Conservation (phyloP, 2,888 invertebrate species). For the Gandaritis pyraliata region DNA sequence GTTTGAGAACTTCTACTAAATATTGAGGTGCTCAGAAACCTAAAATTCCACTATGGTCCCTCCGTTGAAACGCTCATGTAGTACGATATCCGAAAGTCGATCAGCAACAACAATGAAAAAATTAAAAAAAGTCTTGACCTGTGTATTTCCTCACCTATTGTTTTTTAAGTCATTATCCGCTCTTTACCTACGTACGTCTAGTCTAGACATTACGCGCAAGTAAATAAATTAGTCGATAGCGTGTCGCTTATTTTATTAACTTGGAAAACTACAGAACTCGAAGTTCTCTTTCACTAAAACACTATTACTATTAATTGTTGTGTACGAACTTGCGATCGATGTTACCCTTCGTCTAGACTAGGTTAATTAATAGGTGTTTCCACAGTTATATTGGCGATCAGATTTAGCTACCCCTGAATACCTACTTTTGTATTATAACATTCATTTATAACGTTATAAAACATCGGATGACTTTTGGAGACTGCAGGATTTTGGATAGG, state of each 20-base stretch:
- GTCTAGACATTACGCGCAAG: slow-evolving; percentile 65
- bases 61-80: no score
- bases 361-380: slow-evolving; percentile 63
- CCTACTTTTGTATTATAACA: no score
- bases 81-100: no score
- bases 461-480: background rate
- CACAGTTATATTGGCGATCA: slow-evolving; percentile 53
- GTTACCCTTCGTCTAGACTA: slow-evolving; percentile 56
- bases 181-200: slow-evolving; percentile 44
- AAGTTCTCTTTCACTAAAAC: slow-evolving; percentile 60
- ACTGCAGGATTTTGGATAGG: background rate
- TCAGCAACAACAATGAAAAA: no score
- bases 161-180: slow-evolving; percentile 65
- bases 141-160: slow-evolving; percentile 56
- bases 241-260: slow-evolving; percentile 58
- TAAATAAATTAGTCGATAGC: slow-evolving; percentile 73
- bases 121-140: slow-evolving; percentile 39
- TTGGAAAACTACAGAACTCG: slow-evolving; percentile 49
- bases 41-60: no score
- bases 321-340: slow-evolving; percentile 51
- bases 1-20: no score
- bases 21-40: no score
- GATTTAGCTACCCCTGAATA: slow-evolving; percentile 44
- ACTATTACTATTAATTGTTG: slow-evolving; percentile 44
- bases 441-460: background rate